Evolutionary conservation across 2,888 invertebrate species (phyloP), one percentile per base, ranked within the genome.

Genomic region (Leptopterna dolabrata): DNA sequence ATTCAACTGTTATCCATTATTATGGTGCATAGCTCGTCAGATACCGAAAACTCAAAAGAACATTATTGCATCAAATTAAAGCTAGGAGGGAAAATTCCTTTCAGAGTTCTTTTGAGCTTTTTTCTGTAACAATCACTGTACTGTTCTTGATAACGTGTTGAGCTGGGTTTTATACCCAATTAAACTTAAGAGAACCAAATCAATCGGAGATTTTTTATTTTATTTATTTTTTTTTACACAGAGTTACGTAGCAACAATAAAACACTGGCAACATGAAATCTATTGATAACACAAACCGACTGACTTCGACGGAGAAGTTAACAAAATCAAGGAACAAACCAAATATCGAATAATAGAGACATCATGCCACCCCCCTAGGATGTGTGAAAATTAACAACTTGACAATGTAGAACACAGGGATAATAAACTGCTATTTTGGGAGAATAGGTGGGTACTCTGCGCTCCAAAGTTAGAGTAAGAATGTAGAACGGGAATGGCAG

Each of bases 11-110:
- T 73, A 73, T n/a, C 9, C 16, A 36, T 36, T 36, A 36, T 2
- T 36, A 4, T 36, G 36, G n/a, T 36, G 41, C 41, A 24, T n/a
- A 70, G 29, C 11, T 73, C 36, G 41, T 19, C n/a, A 7, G 73
- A 73, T 73, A 73, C 16, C 6, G 4, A 73, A 73, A 73, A 73
- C 73, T 36, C 36, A 73, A 73, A 73, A 73, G 73, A 73, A 73
- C 41, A 27, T 78, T 78, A 78, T 78, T 45, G 78, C 45, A 78
- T 78, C 45, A 78, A 78, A 78, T 78, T 78, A 78, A 78, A 78
- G 78, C 78, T 78, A 41, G 14, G 19, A 11, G n/a, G 73, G 36
- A 73, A 73, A 36, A 73, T 41, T 41, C 19, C 36, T 73, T 73
- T 73, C 73, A 73, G 19, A 73, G 41, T 63, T 63, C 63, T 63